Percentiles rank a stretch among this genome's conserved stretches.
phyloP scores from a whole-genome alignment of 2,888 invertebrate genomes.

The Perizoma affinitatum region DNA sequence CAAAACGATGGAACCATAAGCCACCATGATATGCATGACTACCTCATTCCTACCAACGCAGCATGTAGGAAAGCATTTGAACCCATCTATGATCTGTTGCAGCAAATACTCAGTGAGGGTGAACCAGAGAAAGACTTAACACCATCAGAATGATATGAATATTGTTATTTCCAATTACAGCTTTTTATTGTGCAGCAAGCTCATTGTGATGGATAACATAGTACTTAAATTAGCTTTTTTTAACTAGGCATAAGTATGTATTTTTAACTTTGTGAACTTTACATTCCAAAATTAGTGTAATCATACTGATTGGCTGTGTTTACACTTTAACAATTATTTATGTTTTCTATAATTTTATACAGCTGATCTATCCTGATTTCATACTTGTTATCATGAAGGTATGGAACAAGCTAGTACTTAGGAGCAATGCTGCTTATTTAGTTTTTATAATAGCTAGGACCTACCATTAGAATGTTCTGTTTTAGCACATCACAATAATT shows the following conservation, averaged over 20 bases:
- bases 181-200: slow-evolving; percentile 69
- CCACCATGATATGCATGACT: slow-evolving; percentile 96
- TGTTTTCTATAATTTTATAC: slow-evolving; percentile 36
- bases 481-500: slow-evolving; percentile 29
- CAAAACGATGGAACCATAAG: slow-evolving; percentile 92
- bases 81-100: slow-evolving; percentile 91
- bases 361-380: slow-evolving; percentile 27
- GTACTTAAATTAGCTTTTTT: slow-evolving; percentile 81
- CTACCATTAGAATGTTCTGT: slow-evolving; percentile 3
- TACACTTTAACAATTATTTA: slow-evolving; percentile 44
- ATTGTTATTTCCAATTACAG: slow-evolving; percentile 47
- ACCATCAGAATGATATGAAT: slow-evolving; percentile 85
- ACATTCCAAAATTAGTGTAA: slow-evolving; percentile 76
- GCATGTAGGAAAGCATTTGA: slow-evolving; percentile 95
- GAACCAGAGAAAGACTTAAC: slow-evolving; percentile 90
- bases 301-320: slow-evolving; percentile 70
- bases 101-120: slow-evolving; percentile 90
- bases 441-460: slow-evolving; percentile 12
- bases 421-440: slow-evolving; percentile 19
- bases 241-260: slow-evolving; percentile 67
- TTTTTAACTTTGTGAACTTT: slow-evolving; percentile 60
- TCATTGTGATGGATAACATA: slow-evolving; percentile 76
- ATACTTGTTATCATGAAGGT: slow-evolving; percentile 9
- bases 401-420: slow-evolving; percentile 9
- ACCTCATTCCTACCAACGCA: slow-evolving; percentile 92